Percentiles rank a stretch among this genome's conserved stretches.
Evolutionary conservation across 1,140 invertebrate species (phyloP).

Genomic region (Himalopsyche phryganea): DNA sequence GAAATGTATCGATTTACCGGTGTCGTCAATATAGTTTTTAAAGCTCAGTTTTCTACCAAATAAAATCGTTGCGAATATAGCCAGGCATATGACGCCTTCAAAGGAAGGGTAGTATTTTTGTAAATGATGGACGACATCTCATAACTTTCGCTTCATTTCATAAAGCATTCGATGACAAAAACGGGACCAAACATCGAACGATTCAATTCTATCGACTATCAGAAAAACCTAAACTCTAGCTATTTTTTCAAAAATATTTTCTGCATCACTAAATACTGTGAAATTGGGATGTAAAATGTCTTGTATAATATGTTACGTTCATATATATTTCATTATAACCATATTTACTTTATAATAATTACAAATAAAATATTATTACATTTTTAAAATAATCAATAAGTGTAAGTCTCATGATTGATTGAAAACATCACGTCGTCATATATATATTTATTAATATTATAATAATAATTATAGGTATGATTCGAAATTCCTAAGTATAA

Average conservation of each 20-base stretch:
- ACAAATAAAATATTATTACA: slow-evolving; percentile 23
- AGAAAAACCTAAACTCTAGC: slow-evolving; percentile 12
- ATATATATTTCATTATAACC: slow-evolving; percentile 4
- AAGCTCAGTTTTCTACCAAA: too few species aligned
- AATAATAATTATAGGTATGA: slow-evolving; percentile 14
- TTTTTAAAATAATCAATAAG: slow-evolving; percentile 24
- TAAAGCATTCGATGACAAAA: too few species aligned
- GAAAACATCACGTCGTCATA: slow-evolving; percentile 25
- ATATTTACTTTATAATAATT: slow-evolving; percentile 6
- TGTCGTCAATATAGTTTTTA: too few species aligned
- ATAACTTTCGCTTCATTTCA: too few species aligned
- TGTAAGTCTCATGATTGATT: slow-evolving; percentile 33
- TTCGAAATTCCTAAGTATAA: slow-evolving; percentile 29
- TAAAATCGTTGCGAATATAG: too few species aligned
- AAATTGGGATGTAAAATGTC: slow-evolving; percentile 15
- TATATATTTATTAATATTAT: not conserved
- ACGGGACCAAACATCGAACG: not conserved
- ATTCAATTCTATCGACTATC: not conserved
- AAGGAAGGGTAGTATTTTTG: too few species aligned
- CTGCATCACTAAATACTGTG: slow-evolving; percentile 24
- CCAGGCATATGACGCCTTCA: too few species aligned
- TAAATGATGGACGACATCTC: too few species aligned
- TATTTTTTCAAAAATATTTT: slow-evolving; percentile 31
- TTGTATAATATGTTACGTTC: slow-evolving; percentile 8
- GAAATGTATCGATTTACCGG: too few species aligned